These are phyloP conservation scores for Eupithecia centaureata DNA, from an alignment of 2,888 invertebrate genomes.

Conservation along the genomic window DNA sequence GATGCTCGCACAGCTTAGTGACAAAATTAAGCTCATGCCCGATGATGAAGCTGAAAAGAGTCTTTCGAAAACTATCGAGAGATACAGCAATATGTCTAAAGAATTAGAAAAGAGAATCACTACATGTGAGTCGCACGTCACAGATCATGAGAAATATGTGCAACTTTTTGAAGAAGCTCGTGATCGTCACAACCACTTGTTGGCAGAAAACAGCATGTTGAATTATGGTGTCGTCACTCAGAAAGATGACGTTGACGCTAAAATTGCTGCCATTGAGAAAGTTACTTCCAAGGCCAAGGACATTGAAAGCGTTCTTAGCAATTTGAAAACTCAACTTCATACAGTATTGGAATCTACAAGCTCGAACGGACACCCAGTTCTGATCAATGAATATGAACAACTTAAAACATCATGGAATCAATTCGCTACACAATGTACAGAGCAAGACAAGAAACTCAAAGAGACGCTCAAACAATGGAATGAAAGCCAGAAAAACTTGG, in stretches of 20 bases:
- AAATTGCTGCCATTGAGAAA: constrained; percentile 89
- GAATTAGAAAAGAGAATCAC: constrained; percentile 87
- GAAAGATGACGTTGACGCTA: constrained; percentile 90
- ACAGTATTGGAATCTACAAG: constrained; percentile 91
- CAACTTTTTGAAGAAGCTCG: constrained; percentile 92
- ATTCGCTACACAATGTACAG: constrained; percentile 88
- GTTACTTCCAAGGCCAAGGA: constrained; percentile 88
- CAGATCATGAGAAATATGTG: constrained; percentile 92
- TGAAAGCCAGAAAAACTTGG: constrained; percentile 90
- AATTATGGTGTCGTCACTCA: constrained; percentile 91
- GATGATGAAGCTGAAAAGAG: constrained; percentile 92
- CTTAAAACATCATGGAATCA: constrained; percentile 90
- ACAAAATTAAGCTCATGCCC: constrained; percentile 90
- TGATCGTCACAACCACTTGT: constrained; percentile 91
- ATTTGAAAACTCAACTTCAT: constrained; percentile 88
- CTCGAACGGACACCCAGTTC: constrained; percentile 88
- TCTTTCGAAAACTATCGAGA: constrained; percentile 88
- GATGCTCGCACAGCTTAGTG: constrained; percentile 92
- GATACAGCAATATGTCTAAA: constrained; percentile 87
- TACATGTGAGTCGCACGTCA: constrained; percentile 88
- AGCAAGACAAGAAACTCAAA: constrained; percentile 88
- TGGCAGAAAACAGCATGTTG: constrained; percentile 90
- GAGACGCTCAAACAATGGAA: constrained; percentile 91
- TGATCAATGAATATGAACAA: constrained; percentile 89
- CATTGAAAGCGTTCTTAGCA: constrained; percentile 88